phyloP scores from a whole-genome alignment of 1,140 invertebrate genomes.

The Teleogryllus occipitalis region DNA sequence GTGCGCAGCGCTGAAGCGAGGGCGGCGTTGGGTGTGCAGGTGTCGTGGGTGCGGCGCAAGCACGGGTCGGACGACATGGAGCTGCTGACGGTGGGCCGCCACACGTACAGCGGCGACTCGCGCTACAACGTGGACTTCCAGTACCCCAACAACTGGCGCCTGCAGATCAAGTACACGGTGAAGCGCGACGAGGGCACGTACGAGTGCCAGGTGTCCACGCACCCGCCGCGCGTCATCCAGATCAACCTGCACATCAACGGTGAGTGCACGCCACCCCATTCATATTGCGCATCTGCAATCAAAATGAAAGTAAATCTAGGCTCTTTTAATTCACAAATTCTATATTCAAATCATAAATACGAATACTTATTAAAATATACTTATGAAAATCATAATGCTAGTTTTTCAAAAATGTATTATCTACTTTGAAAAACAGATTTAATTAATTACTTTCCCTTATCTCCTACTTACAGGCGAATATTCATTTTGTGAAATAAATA shows the following conservation, averaged over 20 bases:
- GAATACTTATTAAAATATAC: too few relatives aligned
- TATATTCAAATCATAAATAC: too few relatives aligned
- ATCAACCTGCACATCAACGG: slow-evolving; percentile 63
- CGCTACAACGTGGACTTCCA: slow-evolving; percentile 65
- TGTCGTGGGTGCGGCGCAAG: slow-evolving; percentile 66
- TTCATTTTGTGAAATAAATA: too few relatives aligned
- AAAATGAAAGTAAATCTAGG: too few relatives aligned
- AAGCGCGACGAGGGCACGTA: slow-evolving; percentile 66
- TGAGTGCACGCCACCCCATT: slow-evolving; percentile 27
- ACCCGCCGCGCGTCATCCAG: slow-evolving; percentile 67
- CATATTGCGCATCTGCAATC: too few relatives aligned
- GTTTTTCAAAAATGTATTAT: too few relatives aligned
- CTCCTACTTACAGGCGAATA: too few relatives aligned
- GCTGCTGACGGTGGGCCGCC: slow-evolving; percentile 64
- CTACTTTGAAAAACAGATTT: too few relatives aligned
- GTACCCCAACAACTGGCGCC: slow-evolving; percentile 76
- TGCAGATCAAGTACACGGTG: slow-evolving; percentile 67
- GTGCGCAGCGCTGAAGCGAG: too few relatives aligned
- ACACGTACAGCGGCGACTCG: slow-evolving; percentile 62
- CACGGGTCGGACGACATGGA: slow-evolving; percentile 53
- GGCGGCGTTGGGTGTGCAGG: slow-evolving; percentile 41
- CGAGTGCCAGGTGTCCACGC: slow-evolving; percentile 78
- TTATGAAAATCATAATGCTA: too few relatives aligned
- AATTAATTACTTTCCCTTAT: too few relatives aligned
- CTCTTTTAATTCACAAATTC: too few relatives aligned